phyloP scores from a whole-genome alignment of 2,113 vertebrate genomes.

The Tautogolabrus adspersus region DNA sequence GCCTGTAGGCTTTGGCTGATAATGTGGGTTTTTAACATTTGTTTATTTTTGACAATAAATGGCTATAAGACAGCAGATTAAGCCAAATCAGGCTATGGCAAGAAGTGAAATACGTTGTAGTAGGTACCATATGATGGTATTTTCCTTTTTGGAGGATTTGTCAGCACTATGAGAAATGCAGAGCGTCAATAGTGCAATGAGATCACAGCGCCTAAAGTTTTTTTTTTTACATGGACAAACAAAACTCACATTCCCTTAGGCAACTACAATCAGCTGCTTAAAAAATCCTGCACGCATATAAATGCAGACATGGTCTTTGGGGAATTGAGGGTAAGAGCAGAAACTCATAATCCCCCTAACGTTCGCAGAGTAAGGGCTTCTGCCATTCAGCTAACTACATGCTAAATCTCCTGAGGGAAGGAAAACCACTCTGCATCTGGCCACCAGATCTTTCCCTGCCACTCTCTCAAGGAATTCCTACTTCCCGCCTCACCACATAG shows the following conservation, averaged over 20 bases:
- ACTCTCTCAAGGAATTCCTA: constrained; percentile 74
- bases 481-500: constrained; percentile 69
- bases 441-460: constrained; percentile 78
- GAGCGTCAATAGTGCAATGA: not conserved
- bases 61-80: too few relatives aligned
- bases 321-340: constrained; percentile 57
- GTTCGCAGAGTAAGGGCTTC: constrained; percentile 64
- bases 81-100: too few relatives aligned
- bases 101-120: too few relatives aligned
- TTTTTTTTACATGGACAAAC: constrained; percentile 7
- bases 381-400: constrained; percentile 63
- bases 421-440: constrained; percentile 80
- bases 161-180: too few relatives aligned
- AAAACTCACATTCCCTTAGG: constrained; percentile 15
- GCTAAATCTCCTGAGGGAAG: constrained; percentile 74
- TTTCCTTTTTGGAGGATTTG: too few relatives aligned
- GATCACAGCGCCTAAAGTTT: constrained; percentile 9
- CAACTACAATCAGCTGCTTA: constrained; percentile 16
- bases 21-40: too few relatives aligned
- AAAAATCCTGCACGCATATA: constrained; percentile 23
- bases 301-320: constrained; percentile 43
- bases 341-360: constrained; percentile 66
- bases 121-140: too few relatives aligned
- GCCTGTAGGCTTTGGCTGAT: too few relatives aligned
- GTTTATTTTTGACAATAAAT: too few relatives aligned